These are phyloP conservation scores for Mormoops blainvillei DNA, from an alignment of 2,113 vertebrate species.

Conservation along the genomic window DNA sequence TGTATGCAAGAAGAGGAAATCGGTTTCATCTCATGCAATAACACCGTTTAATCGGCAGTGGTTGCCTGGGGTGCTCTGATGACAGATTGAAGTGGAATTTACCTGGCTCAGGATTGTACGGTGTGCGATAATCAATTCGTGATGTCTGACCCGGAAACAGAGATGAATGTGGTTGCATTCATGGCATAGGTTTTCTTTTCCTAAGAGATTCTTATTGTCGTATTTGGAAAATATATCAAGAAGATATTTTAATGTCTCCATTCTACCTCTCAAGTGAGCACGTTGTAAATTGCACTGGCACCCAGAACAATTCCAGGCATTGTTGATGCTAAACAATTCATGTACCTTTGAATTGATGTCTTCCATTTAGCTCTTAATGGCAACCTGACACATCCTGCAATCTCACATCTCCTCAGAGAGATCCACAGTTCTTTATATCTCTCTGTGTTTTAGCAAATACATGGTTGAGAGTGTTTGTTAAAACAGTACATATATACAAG, in stretches of 20 bases:
- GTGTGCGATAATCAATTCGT: neutral
- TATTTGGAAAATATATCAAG: neutral
- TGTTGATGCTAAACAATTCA: neutral
- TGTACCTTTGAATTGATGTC: neutral
- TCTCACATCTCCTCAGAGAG: neutral
- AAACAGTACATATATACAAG: conserved; percentile 42
- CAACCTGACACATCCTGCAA: neutral
- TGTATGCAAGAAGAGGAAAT: neutral
- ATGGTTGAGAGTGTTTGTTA: neutral
- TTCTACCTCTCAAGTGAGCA: neutral
- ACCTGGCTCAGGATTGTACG: neutral
- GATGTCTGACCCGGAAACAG: neutral
- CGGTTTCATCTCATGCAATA: neutral
- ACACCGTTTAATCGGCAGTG: neutral
- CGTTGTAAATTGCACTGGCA: neutral
- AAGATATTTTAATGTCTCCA: neutral
- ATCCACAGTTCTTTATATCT: neutral
- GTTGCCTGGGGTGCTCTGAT: neutral
- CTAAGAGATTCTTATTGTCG: neutral
- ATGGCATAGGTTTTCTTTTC: neutral
- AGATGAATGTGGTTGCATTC: neutral
- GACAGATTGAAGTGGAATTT: neutral
- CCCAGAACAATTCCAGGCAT: neutral
- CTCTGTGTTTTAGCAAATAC: neutral
- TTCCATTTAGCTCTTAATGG: neutral